A percentile compares a stretch with the other conserved stretches of the same genome.
phyloP scores from a whole-genome alignment of 1,140 invertebrate genomes.

The Battus philenor region DNA sequence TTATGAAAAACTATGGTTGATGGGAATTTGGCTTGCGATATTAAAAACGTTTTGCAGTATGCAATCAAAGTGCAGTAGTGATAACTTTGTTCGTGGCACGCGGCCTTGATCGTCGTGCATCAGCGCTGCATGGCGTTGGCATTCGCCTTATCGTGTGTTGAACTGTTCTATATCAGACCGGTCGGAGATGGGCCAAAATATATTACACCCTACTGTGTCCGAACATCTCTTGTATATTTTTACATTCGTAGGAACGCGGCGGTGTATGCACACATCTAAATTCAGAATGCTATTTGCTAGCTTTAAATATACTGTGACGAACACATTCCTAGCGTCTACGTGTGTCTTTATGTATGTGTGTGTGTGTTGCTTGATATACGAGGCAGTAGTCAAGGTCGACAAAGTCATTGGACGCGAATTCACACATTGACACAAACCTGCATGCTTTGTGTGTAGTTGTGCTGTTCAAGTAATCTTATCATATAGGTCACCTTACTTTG shows the following conservation, averaged over 20 bases:
- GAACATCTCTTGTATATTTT: constrained; percentile 29
- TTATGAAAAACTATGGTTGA: no score
- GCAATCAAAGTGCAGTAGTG: constrained; percentile 20
- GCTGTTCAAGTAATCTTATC: constrained; percentile 72
- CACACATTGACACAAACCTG: constrained; percentile 41
- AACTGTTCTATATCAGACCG: constrained; percentile 57
- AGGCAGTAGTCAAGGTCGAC: constrained; percentile 72
- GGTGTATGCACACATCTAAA: constrained; percentile 32
- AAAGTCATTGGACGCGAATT: constrained; percentile 71
- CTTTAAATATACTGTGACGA: constrained; percentile 61
- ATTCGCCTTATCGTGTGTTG: constrained; percentile 72
- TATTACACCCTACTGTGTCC: constrained; percentile 26
- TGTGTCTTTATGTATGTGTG: constrained; percentile 29
- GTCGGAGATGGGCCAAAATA: constrained; percentile 43
- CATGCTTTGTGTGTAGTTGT: constrained; percentile 42
- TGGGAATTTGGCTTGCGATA: no score
- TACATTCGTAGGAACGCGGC: constrained; percentile 34
- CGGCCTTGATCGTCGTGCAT: constrained; percentile 61
- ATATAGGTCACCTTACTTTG: constrained; percentile 74
- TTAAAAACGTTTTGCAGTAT: constrained; percentile 18
- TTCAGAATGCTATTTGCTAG: constrained; percentile 29
- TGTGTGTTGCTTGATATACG: constrained; percentile 55
- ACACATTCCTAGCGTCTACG: constrained; percentile 48
- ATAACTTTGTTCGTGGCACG: constrained; percentile 34
- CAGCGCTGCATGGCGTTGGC: constrained; percentile 42